Conservation (phyloP, 2,797 vertebrate species). For the Meriones psammophilus region DNA sequence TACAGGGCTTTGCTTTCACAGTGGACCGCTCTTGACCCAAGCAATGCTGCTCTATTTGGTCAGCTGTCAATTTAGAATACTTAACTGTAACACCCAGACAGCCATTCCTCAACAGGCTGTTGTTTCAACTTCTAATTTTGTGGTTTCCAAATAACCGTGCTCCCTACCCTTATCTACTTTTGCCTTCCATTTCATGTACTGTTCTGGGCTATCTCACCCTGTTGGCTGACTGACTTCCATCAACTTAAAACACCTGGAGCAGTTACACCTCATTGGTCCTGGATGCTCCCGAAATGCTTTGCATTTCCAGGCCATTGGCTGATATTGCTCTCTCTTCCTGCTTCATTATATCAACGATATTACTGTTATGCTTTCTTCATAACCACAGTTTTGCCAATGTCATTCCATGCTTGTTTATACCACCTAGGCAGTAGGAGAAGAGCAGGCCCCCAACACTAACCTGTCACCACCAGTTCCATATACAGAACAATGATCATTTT, state of each 20-base stretch:
- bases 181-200: background rate
- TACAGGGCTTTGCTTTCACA: background rate
- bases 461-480: background rate
- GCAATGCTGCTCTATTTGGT: background rate
- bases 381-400: background rate
- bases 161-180: background rate
- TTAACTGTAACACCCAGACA: background rate
- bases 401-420: background rate
- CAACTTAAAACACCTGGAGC: conserved; percentile 36
- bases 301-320: conserved; percentile 58
- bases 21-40: background rate
- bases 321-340: background rate
- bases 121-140: conserved; percentile 56
- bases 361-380: conserved; percentile 26
- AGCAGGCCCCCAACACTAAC: background rate
- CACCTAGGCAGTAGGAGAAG: background rate
- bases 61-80: background rate
- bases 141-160: background rate
- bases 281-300: conserved; percentile 45
- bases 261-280: conserved; percentile 64
- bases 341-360: conserved; percentile 43
- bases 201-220: background rate
- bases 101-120: background rate
- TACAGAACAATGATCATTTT: background rate
- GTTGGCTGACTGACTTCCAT: conserved; percentile 47